Evolutionary conservation across 2,113 vertebrate genomes (phyloP).

Genomic region (Vulpes lagopus): DNA sequence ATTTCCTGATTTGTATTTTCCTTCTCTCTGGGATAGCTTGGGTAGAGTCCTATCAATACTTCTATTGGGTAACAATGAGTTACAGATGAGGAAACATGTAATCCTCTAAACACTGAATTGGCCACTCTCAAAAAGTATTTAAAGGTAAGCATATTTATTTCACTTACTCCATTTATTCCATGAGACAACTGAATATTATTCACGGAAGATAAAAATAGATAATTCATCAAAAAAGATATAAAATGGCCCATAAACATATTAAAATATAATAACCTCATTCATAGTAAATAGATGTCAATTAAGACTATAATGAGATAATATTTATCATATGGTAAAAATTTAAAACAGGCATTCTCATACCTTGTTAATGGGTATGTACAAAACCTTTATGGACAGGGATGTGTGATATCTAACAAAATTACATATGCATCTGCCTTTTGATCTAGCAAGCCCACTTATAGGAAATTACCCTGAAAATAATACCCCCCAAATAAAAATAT

Average conservation of each 20-base stretch:
- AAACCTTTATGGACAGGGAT: not conserved
- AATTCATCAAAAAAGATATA: not conserved
- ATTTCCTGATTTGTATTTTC: not conserved
- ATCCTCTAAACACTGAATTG: not conserved
- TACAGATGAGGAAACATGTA: not conserved
- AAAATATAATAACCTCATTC: not conserved
- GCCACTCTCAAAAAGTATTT: not conserved
- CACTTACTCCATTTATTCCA: not conserved
- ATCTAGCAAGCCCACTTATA: not conserved
- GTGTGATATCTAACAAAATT: not conserved
- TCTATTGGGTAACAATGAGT: not conserved
- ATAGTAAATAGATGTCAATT: not conserved
- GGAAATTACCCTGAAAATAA: constrained; percentile 48
- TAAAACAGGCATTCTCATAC: not conserved
- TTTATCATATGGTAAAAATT: not conserved
- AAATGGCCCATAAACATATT: not conserved
- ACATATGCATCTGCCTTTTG: not conserved
- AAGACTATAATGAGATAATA: not conserved
- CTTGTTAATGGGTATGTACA: not conserved
- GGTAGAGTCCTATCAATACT: not conserved
- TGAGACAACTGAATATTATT: not conserved
- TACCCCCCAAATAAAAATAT: not conserved
- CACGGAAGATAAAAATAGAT: not conserved
- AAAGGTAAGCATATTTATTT: constrained; percentile 17
- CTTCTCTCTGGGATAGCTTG: not conserved